These are phyloP conservation scores for Cotesia chilonis DNA, from an alignment of 1,140 invertebrate species.

Conservation along the genomic window DNA sequence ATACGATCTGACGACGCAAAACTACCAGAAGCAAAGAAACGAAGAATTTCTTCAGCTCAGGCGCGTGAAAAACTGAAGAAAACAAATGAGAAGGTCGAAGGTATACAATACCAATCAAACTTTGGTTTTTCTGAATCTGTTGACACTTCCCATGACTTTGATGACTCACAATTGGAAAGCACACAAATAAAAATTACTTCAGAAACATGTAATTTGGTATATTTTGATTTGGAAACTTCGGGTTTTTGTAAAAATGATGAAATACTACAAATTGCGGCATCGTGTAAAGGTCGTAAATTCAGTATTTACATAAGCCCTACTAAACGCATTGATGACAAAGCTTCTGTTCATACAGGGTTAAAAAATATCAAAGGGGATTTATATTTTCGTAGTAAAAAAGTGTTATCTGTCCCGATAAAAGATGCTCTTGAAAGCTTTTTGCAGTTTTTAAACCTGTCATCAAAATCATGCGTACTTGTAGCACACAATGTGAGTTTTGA, in stretches of 20 bases:
- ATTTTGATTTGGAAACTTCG: conserved; percentile 43
- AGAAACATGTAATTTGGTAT: conserved; percentile 29
- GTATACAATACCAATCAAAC: too few species aligned
- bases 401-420: not conserved
- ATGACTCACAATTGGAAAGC: not conserved
- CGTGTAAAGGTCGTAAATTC: conserved; percentile 23
- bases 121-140: too few species aligned
- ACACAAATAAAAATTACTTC: not conserved
- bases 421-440: not conserved
- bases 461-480: not conserved
- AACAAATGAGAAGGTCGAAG: too few species aligned
- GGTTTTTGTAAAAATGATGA: conserved; percentile 29
- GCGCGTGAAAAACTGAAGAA: too few species aligned
- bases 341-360: conserved; percentile 30
- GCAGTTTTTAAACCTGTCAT: conserved; percentile 3
- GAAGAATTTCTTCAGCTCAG: too few species aligned
- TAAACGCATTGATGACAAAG: conserved; percentile 30
- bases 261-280: conserved; percentile 41
- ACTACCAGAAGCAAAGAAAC: too few species aligned
- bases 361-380: conserved; percentile 7
- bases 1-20: too few species aligned
- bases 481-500: not conserved
- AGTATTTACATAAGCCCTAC: conserved; percentile 35
- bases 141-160: not conserved
- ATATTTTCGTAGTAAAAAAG: not conserved